Conservation (phyloP, 2,888 invertebrate species). For the Orchesella flavescens region DNA sequence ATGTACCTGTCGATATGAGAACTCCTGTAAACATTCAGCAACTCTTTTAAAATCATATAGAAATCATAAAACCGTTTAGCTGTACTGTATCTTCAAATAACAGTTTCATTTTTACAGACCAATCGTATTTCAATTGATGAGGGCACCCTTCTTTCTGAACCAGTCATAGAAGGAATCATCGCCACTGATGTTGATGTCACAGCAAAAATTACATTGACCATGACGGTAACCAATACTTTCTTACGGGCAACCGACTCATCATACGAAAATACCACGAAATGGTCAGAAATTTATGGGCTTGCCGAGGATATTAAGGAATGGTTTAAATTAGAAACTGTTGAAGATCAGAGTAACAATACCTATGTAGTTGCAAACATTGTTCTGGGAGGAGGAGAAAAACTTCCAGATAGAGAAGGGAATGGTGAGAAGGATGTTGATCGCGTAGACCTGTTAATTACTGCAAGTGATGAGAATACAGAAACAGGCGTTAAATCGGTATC, state of each 20-base stretch:
- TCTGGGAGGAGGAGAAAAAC: slow-evolving; percentile 9
- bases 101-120: too few species aligned
- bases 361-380: background rate
- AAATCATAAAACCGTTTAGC: too few species aligned
- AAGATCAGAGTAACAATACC: background rate
- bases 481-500: background rate
- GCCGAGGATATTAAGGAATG: slow-evolving; percentile 35
- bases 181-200: slow-evolving; percentile 19
- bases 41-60: too few species aligned
- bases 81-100: too few species aligned
- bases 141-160: background rate
- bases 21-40: slow-evolving; percentile 22
- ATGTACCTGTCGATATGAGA: slow-evolving; percentile 32
- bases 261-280: background rate
- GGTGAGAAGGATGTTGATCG: slow-evolving; percentile 45
- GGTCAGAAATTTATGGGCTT: background rate
- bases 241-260: background rate
- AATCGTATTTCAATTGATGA: background rate
- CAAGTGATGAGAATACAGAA: slow-evolving; percentile 44
- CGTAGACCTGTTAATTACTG: slow-evolving; percentile 72
- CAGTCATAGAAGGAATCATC: slow-evolving; percentile 4
- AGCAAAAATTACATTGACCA: background rate
- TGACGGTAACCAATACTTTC: background rate
- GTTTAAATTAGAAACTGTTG: slow-evolving; percentile 19
- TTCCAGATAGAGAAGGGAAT: slow-evolving; percentile 52